phyloP scores from a whole-genome alignment of 2,888 invertebrate genomes.

The Cordilura impudica region DNA sequence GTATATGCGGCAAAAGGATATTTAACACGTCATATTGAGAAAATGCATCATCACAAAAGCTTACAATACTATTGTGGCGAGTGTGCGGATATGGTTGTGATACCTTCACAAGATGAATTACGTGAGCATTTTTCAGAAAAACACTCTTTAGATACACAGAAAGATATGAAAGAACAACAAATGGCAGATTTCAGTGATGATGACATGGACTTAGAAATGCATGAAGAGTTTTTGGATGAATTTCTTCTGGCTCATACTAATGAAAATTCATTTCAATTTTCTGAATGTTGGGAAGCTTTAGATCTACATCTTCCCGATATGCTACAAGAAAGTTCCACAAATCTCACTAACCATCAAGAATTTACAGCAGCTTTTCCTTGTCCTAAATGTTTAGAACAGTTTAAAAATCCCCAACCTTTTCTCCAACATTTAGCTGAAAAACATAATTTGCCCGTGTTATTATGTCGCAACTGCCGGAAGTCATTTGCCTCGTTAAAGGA shows the following conservation, averaged over 20 bases:
- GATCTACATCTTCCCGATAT: constrained; percentile 66
- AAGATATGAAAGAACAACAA: neutral
- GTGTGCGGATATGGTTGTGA: neutral
- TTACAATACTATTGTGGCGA: constrained; percentile 62
- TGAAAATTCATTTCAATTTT: constrained; percentile 67
- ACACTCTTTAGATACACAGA: constrained; percentile 46
- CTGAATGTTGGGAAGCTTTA: constrained; percentile 67
- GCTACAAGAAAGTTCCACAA: constrained; percentile 39
- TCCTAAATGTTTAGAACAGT: constrained; percentile 65
- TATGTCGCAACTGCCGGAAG: constrained; percentile 47
- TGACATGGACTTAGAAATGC: constrained; percentile 66
- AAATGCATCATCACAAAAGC: constrained; percentile 49
- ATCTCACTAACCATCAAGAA: constrained; percentile 1
- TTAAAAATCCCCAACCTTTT: constrained; percentile 59
- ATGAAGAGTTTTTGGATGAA: constrained; percentile 69
- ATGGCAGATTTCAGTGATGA: constrained; percentile 47
- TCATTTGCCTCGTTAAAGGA: constrained; percentile 62
- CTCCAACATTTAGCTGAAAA: constrained; percentile 64
- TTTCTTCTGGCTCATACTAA: constrained; percentile 65
- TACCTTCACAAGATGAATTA: constrained; percentile 29
- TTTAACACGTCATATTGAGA: constrained; percentile 61
- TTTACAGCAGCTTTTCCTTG: constrained; percentile 61
- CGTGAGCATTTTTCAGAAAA: constrained; percentile 54
- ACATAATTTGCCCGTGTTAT: constrained; percentile 55
- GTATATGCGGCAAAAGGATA: constrained; percentile 60